Conservation (phyloP, 2,113 vertebrate species). For the Todiramphus chloris region DNA sequence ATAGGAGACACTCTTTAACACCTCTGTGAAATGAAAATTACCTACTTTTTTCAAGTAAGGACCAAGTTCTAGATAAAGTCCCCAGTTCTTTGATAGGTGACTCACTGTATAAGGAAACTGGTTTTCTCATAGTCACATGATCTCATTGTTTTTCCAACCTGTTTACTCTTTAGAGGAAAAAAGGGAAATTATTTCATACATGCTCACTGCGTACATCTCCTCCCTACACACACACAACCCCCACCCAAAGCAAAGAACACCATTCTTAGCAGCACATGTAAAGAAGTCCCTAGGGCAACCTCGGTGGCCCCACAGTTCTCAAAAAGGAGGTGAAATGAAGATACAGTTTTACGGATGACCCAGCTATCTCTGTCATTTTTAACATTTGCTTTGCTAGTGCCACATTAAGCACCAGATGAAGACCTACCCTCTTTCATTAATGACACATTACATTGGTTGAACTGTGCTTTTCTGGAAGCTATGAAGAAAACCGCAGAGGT, state of each 20-base stretch:
- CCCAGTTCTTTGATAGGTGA: not conserved
- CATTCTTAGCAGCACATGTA: rapidly evolving
- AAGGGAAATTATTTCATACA: not conserved
- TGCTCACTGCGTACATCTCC: not conserved
- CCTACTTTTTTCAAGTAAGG: not conserved
- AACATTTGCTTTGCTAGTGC: not conserved
- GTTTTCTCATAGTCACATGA: not conserved
- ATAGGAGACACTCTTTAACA: not conserved
- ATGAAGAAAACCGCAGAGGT: not conserved
- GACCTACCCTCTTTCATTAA: not conserved
- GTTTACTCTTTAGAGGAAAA: not conserved
- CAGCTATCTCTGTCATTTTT: not conserved
- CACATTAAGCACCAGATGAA: not conserved
- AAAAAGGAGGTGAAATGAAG: not conserved
- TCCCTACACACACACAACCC: rapidly evolving
- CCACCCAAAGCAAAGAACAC: not conserved
- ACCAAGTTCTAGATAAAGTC: not conserved
- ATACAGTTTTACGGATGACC: not conserved
- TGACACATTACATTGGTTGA: not conserved
- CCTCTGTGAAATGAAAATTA: not conserved
- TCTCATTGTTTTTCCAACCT: not conserved
- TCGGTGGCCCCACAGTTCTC: rapidly evolving
- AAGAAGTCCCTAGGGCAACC: not conserved
- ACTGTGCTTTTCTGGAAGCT: not conserved
- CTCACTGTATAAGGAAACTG: not conserved